Base-by-base conservation (phyloP, 2,888 invertebrate genomes). In the Tetropium fuscum region DNA sequence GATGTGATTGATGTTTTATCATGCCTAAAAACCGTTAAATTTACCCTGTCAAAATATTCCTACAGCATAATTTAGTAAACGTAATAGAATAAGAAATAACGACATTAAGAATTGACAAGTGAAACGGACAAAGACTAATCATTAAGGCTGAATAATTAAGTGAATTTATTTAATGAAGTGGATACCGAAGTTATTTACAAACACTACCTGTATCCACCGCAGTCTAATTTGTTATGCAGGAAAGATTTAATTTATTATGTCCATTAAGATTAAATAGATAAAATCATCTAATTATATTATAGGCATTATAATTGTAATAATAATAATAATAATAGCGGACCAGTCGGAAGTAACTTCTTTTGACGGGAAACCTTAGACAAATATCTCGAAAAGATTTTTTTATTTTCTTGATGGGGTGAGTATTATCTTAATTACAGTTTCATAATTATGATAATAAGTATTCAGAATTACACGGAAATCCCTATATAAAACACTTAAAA, bases 111-210 rank as follows among this genome's bases (percentile, higher is more conserved):
- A 16, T 44, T 27, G 5, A 41, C 22, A 41, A 44, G 27, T 44
- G 16, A 44, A n/a, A 7, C 4, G 22, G 44, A 44, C 27, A 44
- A 7, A 22, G 44, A 44, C 44, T 15, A 27, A 44, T 44, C 44
- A 44, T 44, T 25, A 44, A 11, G 11, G 25, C 22, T 44, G 27
- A 27, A 44, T 44, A 44, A 44, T 44, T 44, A 44, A 13, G 13
- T 44, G 16, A 44, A 7, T 16, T 16, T 15, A 5, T 2, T 44
- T 44, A 44, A 44, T 44, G 13, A 27, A 44, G 27, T 27, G 27
- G 27, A 10, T 27, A 15, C 27, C n/a, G n/a, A 44, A 44, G 15
- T 44, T 44, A 44, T 44, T 27, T 27, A 27, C 13, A 13, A n/a
- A 7, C 27, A 11, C 7, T 44, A 22, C n/a, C 16, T 44, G 8